A percentile compares a stretch with the other conserved stretches of the same genome.
Evolutionary conservation across 2,888 invertebrate species (phyloP).

Genomic region (Cyrtodaria siliqua): DNA sequence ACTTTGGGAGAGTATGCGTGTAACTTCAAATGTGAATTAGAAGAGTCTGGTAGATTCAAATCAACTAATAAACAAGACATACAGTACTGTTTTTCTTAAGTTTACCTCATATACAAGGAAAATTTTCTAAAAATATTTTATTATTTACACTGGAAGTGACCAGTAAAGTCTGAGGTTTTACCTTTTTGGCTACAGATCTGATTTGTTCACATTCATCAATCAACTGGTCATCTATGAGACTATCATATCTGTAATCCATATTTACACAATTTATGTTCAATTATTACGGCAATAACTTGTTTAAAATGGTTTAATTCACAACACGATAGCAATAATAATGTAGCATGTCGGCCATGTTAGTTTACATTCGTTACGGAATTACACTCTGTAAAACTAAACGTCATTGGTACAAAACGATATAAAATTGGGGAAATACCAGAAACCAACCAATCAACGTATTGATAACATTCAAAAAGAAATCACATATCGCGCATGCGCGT

Average conservation of each 20-base stretch:
- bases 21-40: too few relatives aligned
- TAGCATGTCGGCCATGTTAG: conserved; percentile 66
- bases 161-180: conserved; percentile 26
- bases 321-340: too few relatives aligned
- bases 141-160: too few relatives aligned
- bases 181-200: conserved; percentile 69
- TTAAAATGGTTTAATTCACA: too few relatives aligned
- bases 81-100: too few relatives aligned
- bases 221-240: conserved; percentile 39
- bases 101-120: too few relatives aligned
- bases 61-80: too few relatives aligned
- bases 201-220: conserved; percentile 67
- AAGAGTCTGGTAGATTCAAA: too few relatives aligned
- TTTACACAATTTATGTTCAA: neutral
- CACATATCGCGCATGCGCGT: conserved; percentile 54
- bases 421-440: conserved; percentile 1
- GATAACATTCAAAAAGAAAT: neutral
- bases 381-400: conserved; percentile 2
- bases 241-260: conserved; percentile 48
- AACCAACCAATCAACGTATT: conserved; percentile 55
- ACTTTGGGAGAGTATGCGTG: too few relatives aligned
- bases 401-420: conserved; percentile 55
- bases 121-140: too few relatives aligned
- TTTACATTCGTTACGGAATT: conserved; percentile 69
- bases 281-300: too few relatives aligned